phyloP scores from a whole-genome alignment of 2,797 vertebrate species.

The Malacoraja senta region DNA sequence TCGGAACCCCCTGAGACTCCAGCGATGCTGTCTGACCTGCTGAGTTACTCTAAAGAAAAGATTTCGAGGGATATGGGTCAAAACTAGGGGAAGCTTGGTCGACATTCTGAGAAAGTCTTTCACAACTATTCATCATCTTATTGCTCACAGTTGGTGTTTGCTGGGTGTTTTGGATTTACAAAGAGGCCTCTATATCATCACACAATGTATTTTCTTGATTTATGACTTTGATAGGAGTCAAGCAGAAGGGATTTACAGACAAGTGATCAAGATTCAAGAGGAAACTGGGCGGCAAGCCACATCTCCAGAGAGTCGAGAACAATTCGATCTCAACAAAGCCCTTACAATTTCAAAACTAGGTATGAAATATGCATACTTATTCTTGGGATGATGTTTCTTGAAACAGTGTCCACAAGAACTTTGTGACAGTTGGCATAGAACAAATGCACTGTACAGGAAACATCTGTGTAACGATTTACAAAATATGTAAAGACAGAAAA shows the following conservation, averaged over 20 bases:
- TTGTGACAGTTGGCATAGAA: neutral
- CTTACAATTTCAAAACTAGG: slow-evolving; percentile 48
- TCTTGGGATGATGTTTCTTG: neutral
- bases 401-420: neutral
- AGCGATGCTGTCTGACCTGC: too few species aligned
- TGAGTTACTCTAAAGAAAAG: too few species aligned
- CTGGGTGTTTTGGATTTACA: neutral
- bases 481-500: neutral
- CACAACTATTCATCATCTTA: neutral
- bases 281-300: slow-evolving; percentile 32
- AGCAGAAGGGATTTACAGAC: slow-evolving; percentile 45
- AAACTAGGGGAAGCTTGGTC: too few species aligned
- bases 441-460: neutral
- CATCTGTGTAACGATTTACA: neutral
- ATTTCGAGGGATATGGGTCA: too few species aligned
- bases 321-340: slow-evolving; percentile 44
- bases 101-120: neutral
- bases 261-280: slow-evolving; percentile 49
- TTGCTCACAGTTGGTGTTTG: neutral
- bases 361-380: slow-evolving; percentile 39
- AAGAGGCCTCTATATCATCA: neutral
- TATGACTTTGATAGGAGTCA: slow-evolving; percentile 45
- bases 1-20: too few species aligned
- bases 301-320: slow-evolving; percentile 41
- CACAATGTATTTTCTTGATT: neutral